phyloP scores from a whole-genome alignment of 2,888 invertebrate genomes.

The Apamea anceps region DNA sequence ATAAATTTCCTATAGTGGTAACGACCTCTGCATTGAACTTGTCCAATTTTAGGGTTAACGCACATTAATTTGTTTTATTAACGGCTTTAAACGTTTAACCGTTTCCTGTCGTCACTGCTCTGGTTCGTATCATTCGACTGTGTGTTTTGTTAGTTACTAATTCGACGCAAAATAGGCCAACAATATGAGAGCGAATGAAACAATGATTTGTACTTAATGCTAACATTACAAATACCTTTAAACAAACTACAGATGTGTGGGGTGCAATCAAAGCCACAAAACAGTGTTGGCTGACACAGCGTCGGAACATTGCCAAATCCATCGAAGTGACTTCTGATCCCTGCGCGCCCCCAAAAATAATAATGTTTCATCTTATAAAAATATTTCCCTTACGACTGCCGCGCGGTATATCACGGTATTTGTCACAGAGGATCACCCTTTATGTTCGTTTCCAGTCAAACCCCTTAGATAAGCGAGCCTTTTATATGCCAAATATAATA shows the following conservation, averaged over 20 bases:
- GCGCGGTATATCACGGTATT: constrained; percentile 90
- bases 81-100: constrained; percentile 86
- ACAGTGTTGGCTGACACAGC: constrained; percentile 66
- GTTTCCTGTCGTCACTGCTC: constrained; percentile 85
- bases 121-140: constrained; percentile 80
- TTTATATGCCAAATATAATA: constrained; percentile 91
- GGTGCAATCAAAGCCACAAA: constrained; percentile 64
- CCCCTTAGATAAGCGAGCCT: constrained; percentile 91
- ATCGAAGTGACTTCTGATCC: constrained; percentile 87
- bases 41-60: constrained; percentile 90
- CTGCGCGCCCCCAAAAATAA: constrained; percentile 88
- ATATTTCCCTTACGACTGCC: constrained; percentile 90
- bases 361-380: constrained; percentile 91
- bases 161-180: constrained; percentile 51
- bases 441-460: constrained; percentile 91
- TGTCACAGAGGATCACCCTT: constrained; percentile 91
- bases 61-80: constrained; percentile 90
- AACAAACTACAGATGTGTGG: constrained; percentile 61
- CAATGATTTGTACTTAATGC: constrained; percentile 53
- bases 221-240: constrained; percentile 35
- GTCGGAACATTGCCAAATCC: constrained; percentile 82
- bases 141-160: constrained; percentile 66
- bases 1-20: constrained; percentile 90
- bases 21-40: constrained; percentile 90
- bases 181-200: constrained; percentile 50